These are phyloP conservation scores for Eledona agricola DNA, from an alignment of 2,888 invertebrate genomes.

Conservation along the genomic window DNA sequence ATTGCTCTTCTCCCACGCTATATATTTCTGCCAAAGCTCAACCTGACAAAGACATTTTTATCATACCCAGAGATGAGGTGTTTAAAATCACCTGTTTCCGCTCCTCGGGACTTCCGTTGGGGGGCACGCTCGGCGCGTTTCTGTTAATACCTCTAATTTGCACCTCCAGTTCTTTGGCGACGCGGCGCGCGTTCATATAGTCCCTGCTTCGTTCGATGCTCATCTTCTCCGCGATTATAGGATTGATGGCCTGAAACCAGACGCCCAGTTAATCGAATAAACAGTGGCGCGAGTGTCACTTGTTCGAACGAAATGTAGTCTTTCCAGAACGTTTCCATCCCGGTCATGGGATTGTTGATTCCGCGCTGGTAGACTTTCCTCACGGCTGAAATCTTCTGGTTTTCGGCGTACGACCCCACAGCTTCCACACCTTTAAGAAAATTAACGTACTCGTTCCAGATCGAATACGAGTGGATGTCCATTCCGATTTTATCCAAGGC, in stretches of 20 bases:
- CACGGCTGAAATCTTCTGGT: slow-evolving; percentile 98
- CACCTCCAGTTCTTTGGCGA: slow-evolving; percentile 95
- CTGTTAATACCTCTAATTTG: slow-evolving; percentile 94
- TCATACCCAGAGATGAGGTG: background rate
- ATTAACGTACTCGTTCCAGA: slow-evolving; percentile 98
- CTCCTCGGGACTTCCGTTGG: slow-evolving; percentile 88
- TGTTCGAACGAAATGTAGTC: slow-evolving; percentile 98
- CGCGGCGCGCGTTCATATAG: slow-evolving; percentile 96
- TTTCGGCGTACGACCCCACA: slow-evolving; percentile 98
- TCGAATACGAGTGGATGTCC: slow-evolving; percentile 95
- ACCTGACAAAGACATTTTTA: slow-evolving; percentile 71
- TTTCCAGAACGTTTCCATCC: slow-evolving; percentile 96
- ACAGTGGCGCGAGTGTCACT: slow-evolving; percentile 45
- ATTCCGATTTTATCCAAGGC: slow-evolving; percentile 98
- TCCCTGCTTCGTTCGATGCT: slow-evolving; percentile 95
- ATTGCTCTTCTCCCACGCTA: slow-evolving; percentile 96
- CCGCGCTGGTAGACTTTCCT: slow-evolving; percentile 97
- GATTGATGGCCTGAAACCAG: slow-evolving; percentile 66
- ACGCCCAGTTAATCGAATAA: background rate
- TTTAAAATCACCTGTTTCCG: slow-evolving; percentile 80
- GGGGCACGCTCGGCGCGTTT: slow-evolving; percentile 97
- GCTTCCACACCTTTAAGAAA: slow-evolving; percentile 97
- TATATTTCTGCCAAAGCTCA: slow-evolving; percentile 98
- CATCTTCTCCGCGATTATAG: slow-evolving; percentile 95
- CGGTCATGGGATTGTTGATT: slow-evolving; percentile 95